Percentiles rank a stretch among this genome's conserved stretches.
Conservation (phyloP, 1,140 invertebrate species). For the Lepidostoma basale region DNA sequence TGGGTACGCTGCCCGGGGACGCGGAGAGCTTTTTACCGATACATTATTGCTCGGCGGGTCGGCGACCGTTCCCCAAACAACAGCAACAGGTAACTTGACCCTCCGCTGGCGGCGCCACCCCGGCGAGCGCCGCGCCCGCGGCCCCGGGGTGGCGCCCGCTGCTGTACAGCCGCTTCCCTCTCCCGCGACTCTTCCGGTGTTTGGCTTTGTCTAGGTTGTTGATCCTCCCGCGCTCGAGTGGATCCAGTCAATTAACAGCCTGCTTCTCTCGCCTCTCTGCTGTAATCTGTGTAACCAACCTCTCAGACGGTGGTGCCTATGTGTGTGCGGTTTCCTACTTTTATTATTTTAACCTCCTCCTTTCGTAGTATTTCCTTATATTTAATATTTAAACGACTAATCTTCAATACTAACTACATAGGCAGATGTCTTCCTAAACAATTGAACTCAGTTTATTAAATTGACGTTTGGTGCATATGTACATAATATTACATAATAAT, state of each 20-base stretch:
- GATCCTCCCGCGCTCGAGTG: background rate
- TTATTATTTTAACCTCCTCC: conserved; percentile 28
- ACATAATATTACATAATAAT: background rate
- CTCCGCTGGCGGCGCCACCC: conserved; percentile 25
- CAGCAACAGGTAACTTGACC: conserved; percentile 45
- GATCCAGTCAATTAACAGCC: conserved; percentile 1
- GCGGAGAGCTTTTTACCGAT: conserved; percentile 65
- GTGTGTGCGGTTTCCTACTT: conserved; percentile 12
- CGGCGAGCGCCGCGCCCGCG: conserved; percentile 4
- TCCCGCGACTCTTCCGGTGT: conserved; percentile 27
- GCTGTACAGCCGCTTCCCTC: conserved; percentile 27
- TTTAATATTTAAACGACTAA: too few species aligned
- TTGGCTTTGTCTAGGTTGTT: conserved; percentile 2
- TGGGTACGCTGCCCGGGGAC: conserved; percentile 64
- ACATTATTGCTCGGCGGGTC: conserved; percentile 65
- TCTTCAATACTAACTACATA: too few species aligned
- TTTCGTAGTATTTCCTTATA: conserved; percentile 32
- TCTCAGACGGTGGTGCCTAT: conserved; percentile 13
- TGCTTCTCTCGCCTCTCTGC: conserved; percentile 11
- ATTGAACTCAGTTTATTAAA: too few species aligned
- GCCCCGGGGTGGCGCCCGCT: conserved; percentile 20
- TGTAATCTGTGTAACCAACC: background rate
- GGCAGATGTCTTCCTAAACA: too few species aligned
- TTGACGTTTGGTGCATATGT: conserved; percentile 22
- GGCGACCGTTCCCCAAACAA: conserved; percentile 57